Evolutionary conservation across 2,888 invertebrate species (phyloP).

Genomic region (Actias luna): DNA sequence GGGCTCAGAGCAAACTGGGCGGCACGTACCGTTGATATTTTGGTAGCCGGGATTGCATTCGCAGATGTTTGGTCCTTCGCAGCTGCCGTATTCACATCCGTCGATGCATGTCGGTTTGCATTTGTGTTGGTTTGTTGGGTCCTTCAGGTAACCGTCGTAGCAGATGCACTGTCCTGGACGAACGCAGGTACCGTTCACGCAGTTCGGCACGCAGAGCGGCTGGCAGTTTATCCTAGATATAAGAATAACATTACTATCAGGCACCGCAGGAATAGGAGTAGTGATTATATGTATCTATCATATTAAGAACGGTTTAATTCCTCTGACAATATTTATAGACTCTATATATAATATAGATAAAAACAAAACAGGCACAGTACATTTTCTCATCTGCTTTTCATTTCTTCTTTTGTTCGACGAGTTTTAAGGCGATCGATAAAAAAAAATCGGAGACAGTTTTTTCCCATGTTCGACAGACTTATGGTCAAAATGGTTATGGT

Average conservation of each 20-base stretch:
- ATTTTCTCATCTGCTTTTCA: no score
- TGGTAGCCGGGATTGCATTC: not conserved
- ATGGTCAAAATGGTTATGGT: no score
- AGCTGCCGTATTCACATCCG: not conserved
- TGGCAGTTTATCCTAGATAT: not conserved
- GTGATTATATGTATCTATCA: no score
- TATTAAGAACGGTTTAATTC: no score
- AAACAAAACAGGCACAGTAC: no score
- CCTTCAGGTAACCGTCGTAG: not conserved
- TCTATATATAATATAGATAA: no score
- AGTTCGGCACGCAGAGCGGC: not conserved
- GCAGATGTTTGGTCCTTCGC: not conserved
- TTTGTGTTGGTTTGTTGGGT: conserved; percentile 1
- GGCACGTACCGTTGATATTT: not conserved
- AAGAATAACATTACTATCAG: not conserved
- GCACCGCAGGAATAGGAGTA: no score
- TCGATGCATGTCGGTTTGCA: not conserved
- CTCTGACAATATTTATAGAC: no score
- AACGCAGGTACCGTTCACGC: conserved; percentile 3
- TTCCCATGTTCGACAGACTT: no score
- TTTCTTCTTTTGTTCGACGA: no score
- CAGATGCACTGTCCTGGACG: conserved; percentile 10
- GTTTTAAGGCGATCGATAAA: no score
- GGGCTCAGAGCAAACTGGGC: not conserved
- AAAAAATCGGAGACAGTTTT: no score